Base-by-base conservation (phyloP, 2,113 vertebrate genomes). In the Petroica traversi region DNA sequence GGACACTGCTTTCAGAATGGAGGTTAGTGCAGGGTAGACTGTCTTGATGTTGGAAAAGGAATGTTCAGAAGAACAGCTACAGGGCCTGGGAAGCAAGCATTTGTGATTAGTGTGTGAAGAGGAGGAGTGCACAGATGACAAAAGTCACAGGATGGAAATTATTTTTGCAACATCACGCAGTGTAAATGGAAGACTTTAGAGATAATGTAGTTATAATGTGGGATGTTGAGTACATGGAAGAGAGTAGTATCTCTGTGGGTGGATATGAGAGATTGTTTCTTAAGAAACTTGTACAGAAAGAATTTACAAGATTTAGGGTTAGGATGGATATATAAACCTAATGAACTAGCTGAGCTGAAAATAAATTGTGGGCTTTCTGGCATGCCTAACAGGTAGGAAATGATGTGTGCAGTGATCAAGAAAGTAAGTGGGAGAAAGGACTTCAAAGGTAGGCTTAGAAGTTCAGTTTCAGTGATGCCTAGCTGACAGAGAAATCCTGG, bases 371-470 rank as follows among this genome's bases (percentile, higher is more conserved):
- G 13, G 12, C 25, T 86, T 88, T 66, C 58, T 80, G 62, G 28
- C 9, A 11, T 62, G 34, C 43, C 26, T 83, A 22, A 26, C 19
- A 19, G 34, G 19, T 88, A 61, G 67, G 55, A 93, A 86, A 52
- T 80, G 1, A 40, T 67, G 48, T 43, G 18, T 7, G 1, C 51
- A 63, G 88, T 66, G 72, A 73, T 77, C 13, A 63, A 31, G 40
- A 26, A 92, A 91, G 40, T 24, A 62, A 20, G 13, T 80, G 16
- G 38, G 38, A 77, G n/a, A 62, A 52, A 40, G 6, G 4, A 18
- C 51, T 79, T 94, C 34, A 85, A 45, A 46, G 29, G 20, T 58
- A 63, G 59, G 38, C 72, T 92, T 93, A 74, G 61, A 71, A 91
- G 31, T 31, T 92, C 34, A 63, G 41, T 74, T 92, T 86, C 46